Percentiles rank a stretch among this genome's conserved stretches.
Conservation (phyloP, 2,797 vertebrate species). For the Sternotherus odoratus region DNA sequence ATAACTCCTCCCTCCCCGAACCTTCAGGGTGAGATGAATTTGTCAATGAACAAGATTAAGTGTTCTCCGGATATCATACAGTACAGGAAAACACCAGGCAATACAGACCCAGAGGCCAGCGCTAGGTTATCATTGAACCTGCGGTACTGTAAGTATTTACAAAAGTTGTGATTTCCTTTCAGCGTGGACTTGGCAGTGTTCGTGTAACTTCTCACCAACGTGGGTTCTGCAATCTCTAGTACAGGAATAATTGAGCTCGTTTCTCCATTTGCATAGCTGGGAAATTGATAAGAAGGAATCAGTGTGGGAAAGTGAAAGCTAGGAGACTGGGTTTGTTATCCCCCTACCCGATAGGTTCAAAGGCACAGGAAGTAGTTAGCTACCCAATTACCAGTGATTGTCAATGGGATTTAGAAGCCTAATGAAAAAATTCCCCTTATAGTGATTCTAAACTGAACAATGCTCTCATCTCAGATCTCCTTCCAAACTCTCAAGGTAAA, state of each 20-base stretch:
- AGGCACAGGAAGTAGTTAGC: not conserved
- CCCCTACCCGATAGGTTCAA: not conserved
- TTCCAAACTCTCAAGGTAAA: not conserved
- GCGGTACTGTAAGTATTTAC: not conserved
- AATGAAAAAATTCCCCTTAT: not conserved
- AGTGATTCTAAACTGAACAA: not conserved
- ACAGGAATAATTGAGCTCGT: conserved; percentile 14
- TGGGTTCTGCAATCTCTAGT: not conserved
- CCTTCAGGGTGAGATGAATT: not conserved
- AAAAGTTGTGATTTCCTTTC: accelerated
- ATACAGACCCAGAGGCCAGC: accelerated
- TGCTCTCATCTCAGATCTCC: not conserved
- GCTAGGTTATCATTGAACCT: accelerated
- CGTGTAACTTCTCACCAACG: not conserved
- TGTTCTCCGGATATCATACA: not conserved
- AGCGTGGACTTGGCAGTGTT: not conserved
- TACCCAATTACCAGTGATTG: not conserved
- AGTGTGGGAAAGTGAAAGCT: not conserved
- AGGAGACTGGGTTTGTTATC: not conserved
- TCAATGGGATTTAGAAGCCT: not conserved
- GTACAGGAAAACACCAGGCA: not conserved
- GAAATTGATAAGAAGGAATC: conserved; percentile 50
- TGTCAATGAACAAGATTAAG: not conserved
- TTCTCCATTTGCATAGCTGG: conserved; percentile 36
- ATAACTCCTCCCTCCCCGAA: not conserved